Conservation (phyloP, 2,888 invertebrate genomes). For the Unio pictorum region DNA sequence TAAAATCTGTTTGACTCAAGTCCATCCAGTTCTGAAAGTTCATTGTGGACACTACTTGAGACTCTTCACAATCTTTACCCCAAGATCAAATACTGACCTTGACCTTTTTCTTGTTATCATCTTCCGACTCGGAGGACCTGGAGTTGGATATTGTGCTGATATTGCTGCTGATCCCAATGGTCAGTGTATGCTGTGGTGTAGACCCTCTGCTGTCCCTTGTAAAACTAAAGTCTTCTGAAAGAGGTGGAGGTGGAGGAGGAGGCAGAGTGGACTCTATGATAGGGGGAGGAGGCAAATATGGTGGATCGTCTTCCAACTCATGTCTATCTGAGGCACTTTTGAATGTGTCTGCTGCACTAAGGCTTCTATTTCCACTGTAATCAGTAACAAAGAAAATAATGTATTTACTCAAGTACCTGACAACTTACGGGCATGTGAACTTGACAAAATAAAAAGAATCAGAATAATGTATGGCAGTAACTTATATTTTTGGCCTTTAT, state of each 20-base stretch:
- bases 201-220: slow-evolving; percentile 18
- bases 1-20: too few species aligned
- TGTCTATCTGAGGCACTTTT: too few species aligned
- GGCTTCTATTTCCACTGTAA: too few species aligned
- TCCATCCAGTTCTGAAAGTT: too few species aligned
- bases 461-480: too few species aligned
- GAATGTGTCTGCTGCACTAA: too few species aligned
- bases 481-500: too few species aligned
- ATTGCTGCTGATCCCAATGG: slow-evolving; percentile 44
- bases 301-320: too few species aligned
- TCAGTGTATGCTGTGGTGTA: slow-evolving; percentile 29
- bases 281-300: slow-evolving; percentile 16
- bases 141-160: slow-evolving; percentile 50
- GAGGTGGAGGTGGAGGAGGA: slow-evolving; percentile 56
- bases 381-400: too few species aligned
- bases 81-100: slow-evolving; percentile 38
- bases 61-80: background rate
- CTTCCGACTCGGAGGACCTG: slow-evolving; percentile 55
- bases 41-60: background rate
- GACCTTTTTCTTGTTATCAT: slow-evolving; percentile 46
- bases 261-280: slow-evolving; percentile 36
- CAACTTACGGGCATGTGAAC: too few species aligned
- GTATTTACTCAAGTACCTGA: too few species aligned
- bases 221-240: slow-evolving; percentile 28
- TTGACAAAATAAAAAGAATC: too few species aligned